phyloP scores from a whole-genome alignment of 92 coral and sea anemone genomes.

The Ricordea florida region DNA sequence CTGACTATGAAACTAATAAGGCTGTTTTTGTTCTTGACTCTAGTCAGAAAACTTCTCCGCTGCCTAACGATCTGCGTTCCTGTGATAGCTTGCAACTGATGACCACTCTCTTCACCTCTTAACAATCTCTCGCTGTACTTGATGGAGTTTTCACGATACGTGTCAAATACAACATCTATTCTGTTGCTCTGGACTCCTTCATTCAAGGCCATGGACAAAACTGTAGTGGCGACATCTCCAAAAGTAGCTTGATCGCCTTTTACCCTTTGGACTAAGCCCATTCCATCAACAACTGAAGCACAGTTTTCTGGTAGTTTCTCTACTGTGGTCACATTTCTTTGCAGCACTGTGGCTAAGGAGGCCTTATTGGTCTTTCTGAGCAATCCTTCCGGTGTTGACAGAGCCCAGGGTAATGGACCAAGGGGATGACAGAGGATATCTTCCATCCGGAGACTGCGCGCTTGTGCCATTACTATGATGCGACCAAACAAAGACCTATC shows the following conservation, averaged over 20 bases:
- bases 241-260: neutral
- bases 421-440: neutral
- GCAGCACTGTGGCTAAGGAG: no score
- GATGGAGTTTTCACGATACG: no score
- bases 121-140: neutral
- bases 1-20: neutral
- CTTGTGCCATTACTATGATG: no score
- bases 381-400: neutral
- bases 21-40: neutral
- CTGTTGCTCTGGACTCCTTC: neutral
- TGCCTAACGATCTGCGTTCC: no score
- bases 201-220: neutral
- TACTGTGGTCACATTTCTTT: constrained; percentile 7
- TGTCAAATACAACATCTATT: constrained; percentile 20
- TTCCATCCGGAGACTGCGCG: neutral
- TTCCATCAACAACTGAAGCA: constrained; percentile 6
- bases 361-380: no score
- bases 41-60: neutral
- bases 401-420: neutral
- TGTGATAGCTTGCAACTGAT: constrained; percentile 11
- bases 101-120: constrained; percentile 9
- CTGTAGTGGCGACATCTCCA: neutral
- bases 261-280: neutral
- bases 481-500: no score
- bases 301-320: neutral